A percentile compares a stretch with the other conserved stretches of the same genome.
phyloP scores from a whole-genome alignment of 2,888 invertebrate species.

The Schrankia costaestrigalis region DNA sequence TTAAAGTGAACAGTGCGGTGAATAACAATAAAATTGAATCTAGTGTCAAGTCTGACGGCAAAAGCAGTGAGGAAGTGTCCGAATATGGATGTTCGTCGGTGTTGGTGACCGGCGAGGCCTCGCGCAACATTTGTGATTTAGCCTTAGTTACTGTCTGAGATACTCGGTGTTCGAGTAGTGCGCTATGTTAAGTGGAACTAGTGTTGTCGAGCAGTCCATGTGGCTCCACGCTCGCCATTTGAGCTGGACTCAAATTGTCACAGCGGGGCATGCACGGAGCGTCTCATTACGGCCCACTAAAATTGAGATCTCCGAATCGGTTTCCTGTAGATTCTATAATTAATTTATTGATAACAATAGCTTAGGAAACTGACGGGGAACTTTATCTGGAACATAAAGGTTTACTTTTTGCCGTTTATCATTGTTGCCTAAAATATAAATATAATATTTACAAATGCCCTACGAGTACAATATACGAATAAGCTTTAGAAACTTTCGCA shows the following conservation, averaged over 20 bases:
- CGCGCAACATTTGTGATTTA: conserved; percentile 78
- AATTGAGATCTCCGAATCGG: conserved; percentile 78
- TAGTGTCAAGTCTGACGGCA: conserved; percentile 57
- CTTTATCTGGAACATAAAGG: conserved; percentile 66
- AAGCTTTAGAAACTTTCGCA: conserved; percentile 13
- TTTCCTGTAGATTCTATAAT: conserved; percentile 79
- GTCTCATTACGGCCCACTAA: conserved; percentile 65
- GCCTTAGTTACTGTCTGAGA: conserved; percentile 77
- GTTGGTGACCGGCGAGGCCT: conserved; percentile 50
- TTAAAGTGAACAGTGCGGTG: conserved; percentile 71
- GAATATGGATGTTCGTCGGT: conserved; percentile 60
- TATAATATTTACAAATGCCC: not conserved
- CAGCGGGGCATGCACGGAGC: conserved; percentile 72
- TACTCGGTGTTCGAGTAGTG: conserved; percentile 59
- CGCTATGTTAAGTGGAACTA: conserved; percentile 49
- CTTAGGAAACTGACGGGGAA: conserved; percentile 69
- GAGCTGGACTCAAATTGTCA: conserved; percentile 78
- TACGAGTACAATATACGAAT: conserved; percentile 14
- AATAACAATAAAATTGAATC: conserved; percentile 57
- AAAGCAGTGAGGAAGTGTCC: conserved; percentile 63
- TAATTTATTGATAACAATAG: conserved; percentile 80
- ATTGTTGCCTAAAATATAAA: conserved; percentile 19
- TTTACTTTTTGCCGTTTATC: conserved; percentile 60
- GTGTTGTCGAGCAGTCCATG: conserved; percentile 57
- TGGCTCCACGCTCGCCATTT: conserved; percentile 71